These are phyloP conservation scores for Nemurella pictetii DNA, from an alignment of 2,888 invertebrate genomes.

Conservation along the genomic window DNA sequence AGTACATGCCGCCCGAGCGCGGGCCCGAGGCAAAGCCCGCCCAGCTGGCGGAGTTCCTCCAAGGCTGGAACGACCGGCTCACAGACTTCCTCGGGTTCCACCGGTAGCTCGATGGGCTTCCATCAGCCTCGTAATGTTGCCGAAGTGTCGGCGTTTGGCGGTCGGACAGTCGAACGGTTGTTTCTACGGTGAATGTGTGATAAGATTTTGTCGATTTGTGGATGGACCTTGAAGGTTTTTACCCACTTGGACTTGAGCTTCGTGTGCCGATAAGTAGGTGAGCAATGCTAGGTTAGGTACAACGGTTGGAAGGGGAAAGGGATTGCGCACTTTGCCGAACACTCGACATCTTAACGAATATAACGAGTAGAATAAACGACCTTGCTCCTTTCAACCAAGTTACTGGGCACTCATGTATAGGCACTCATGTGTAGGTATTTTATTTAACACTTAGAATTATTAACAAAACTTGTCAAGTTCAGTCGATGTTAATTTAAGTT, in stretches of 20 bases:
- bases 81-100: constrained; percentile 74
- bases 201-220: not conserved
- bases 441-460: not conserved
- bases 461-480: not conserved
- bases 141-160: not conserved
- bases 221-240: not conserved
- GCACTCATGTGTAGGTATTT: too few species aligned
- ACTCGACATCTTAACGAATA: too few species aligned
- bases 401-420: too few species aligned
- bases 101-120: too few species aligned
- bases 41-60: constrained; percentile 55
- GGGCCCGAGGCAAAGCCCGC: constrained; percentile 50
- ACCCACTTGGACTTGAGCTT: not conserved
- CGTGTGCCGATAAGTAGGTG: not conserved
- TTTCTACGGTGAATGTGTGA: not conserved
- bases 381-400: too few species aligned
- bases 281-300: not conserved
- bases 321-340: too few species aligned
- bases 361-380: too few species aligned
- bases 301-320: too few species aligned
- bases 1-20: constrained; percentile 60
- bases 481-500: not conserved
- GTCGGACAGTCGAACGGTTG: too few species aligned
- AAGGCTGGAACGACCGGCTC: constrained; percentile 70
- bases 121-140: not conserved